Base-by-base conservation (phyloP, 2,888 invertebrate genomes). In the Microchrysa polita region DNA sequence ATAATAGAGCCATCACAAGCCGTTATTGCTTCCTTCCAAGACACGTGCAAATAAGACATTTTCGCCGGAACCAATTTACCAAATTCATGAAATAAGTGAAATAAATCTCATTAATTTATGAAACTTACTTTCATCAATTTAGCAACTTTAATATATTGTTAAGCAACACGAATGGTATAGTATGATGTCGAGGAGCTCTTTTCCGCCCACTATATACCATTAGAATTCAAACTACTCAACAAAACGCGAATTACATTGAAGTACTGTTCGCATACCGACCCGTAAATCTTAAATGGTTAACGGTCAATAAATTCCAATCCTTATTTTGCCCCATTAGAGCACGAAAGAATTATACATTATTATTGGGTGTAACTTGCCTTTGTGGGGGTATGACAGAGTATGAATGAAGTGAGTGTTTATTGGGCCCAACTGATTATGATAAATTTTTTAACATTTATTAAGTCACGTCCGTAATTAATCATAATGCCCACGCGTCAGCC, bases 81-180 rank as follows among this genome's bases (percentile, higher is more conserved):
- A 4, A n/a, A 12, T n/a, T n/a, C 16, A 4, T 12, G 16, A 48
- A n/a, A 48, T n/a, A n/a, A 48, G 48, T 48, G 48, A n/a, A 48
- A 82, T 73, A 77, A 79, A 1, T 80, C 81, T 1, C 76, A 53
- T 80, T 5, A 74, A 78, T 18, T 55, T 55, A 55, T 55, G 55
- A 55, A 16, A 55, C 5, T 16, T 55, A 18, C 22, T 55, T 20
- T 55, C 55, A 12, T 77, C 80, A 0, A 55, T 55, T 55, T 55
- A 20, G 16, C 55, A n/a, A 55, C 55, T 55, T 55, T 55, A 55
- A 55, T 55, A 55, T 55, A 55, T 55, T 55, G 5, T 20, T 20
- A 55, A 55, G 18, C 5, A 55, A 18, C 55, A 55, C 55, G 55
- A 55, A 55, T 55, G 22, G 18, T 16, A 48, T 10, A n/a, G 48